Conservation (phyloP, 2,113 vertebrate genomes). For the Poecilia latipinna region DNA sequence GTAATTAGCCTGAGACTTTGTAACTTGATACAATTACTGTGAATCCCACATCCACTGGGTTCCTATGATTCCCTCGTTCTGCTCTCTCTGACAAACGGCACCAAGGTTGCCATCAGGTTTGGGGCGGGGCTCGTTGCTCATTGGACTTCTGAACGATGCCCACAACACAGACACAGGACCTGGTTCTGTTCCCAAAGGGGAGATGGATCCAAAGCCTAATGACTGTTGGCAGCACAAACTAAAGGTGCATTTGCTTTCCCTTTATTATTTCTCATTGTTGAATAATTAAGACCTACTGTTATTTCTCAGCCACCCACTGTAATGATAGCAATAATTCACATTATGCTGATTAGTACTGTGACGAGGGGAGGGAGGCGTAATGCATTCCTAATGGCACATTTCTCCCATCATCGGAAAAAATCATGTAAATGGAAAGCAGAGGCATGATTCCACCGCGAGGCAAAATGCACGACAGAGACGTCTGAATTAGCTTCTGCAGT, state of each 20-base stretch:
- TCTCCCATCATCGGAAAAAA: constrained; percentile 35
- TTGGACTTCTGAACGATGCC: constrained; percentile 29
- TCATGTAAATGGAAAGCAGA: constrained; percentile 34
- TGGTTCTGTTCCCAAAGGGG: constrained; percentile 10
- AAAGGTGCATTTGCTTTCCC: constrained; percentile 57
- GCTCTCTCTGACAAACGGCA: constrained; percentile 29
- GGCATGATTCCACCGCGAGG: constrained; percentile 25
- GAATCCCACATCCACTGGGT: constrained; percentile 25
- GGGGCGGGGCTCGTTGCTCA: constrained; percentile 40
- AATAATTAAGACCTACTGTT: constrained; percentile 73
- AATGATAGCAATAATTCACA: constrained; percentile 72
- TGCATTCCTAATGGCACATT: constrained; percentile 34
- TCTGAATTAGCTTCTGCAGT: constrained; percentile 24
- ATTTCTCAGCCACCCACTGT: constrained; percentile 55
- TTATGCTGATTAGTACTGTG: constrained; percentile 64
- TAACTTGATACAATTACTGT: not conserved
- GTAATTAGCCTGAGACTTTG: constrained; percentile 2
- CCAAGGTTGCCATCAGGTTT: not conserved
- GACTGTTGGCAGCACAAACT: constrained; percentile 51
- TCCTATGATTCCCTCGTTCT: constrained; percentile 15
- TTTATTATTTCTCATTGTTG: constrained; percentile 60
- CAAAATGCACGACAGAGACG: constrained; percentile 14
- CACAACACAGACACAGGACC: not conserved
- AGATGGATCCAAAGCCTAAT: constrained; percentile 39
- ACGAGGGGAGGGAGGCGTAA: constrained; percentile 25